Conservation (phyloP, 1,140 invertebrate species). For the Drosophila orena region DNA sequence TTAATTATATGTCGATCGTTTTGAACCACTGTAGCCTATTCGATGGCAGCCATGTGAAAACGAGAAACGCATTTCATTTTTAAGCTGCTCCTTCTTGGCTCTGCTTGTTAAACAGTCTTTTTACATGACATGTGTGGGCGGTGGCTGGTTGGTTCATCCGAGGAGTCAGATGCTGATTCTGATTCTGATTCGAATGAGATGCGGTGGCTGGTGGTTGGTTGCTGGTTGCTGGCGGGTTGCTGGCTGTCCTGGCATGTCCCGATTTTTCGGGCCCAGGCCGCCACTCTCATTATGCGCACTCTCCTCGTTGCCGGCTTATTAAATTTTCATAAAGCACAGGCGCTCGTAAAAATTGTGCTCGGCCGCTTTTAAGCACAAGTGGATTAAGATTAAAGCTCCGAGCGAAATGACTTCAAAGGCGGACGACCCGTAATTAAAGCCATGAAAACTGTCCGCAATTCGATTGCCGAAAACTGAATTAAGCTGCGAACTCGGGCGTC, state of each 20-base stretch:
- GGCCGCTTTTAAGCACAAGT: conserved; percentile 61
- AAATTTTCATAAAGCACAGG: conserved; percentile 73
- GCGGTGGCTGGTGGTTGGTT: conserved; percentile 2
- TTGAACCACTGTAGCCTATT: conserved; percentile 29
- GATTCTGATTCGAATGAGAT: conserved; percentile 21
- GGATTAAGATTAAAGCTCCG: conserved; percentile 71
- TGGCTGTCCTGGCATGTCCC: conserved; percentile 13
- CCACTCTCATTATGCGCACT: conserved; percentile 44
- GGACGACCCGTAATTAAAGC: conserved; percentile 56
- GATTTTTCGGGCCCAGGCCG: conserved; percentile 23
- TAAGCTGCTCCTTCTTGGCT: conserved; percentile 46
- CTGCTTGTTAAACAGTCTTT: conserved; percentile 75
- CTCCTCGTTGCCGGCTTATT: conserved; percentile 53
- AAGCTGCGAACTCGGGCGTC: conserved; percentile 46
- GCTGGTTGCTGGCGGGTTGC: no score
- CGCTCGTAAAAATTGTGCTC: conserved; percentile 65
- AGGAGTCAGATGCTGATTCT: conserved; percentile 13
- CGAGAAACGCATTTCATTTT: conserved; percentile 78
- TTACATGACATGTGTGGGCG: conserved; percentile 73
- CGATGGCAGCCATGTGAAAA: conserved; percentile 52
- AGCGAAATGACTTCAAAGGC: conserved; percentile 59
- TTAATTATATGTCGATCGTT: conserved; percentile 4
- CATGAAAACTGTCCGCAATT: conserved; percentile 73
- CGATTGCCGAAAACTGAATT: conserved; percentile 72
- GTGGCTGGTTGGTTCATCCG: conserved; percentile 1